Conservation (phyloP, 1,140 invertebrate genomes). For the Ceratitis capitata region DNA sequence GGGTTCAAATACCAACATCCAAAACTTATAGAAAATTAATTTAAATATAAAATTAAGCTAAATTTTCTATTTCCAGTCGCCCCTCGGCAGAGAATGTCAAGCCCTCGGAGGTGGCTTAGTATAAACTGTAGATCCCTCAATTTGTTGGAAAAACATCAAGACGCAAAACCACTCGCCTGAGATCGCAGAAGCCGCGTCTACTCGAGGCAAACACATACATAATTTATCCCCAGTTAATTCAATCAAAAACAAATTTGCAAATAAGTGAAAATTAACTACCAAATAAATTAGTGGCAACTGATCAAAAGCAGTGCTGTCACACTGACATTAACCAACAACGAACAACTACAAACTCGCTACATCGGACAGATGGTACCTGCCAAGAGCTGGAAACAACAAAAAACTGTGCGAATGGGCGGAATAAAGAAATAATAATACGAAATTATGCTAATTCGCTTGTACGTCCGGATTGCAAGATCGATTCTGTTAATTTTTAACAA, state of each 20-base stretch:
- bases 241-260: not conserved
- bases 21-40: no score
- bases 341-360: not conserved
- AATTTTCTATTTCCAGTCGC: no score
- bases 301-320: not conserved
- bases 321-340: not conserved
- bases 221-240: no score
- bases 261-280: not conserved
- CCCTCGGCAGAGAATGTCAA: no score
- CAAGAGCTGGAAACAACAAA: not conserved
- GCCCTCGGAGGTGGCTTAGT: no score
- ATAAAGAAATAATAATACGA: conserved; percentile 23
- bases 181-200: no score
- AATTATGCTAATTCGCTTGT: conserved; percentile 32
- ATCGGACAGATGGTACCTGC: not conserved
- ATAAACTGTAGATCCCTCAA: no score
- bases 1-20: no score
- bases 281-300: not conserved
- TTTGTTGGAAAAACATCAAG: no score
- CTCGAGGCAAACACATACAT: no score
- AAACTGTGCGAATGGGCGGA: not conserved
- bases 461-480: conserved; percentile 6
- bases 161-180: no score
- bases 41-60: no score
- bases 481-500: not conserved